A percentile compares a stretch with the other conserved stretches of the same genome.
Evolutionary conservation across 2,888 invertebrate species (phyloP).

Genomic region (Agrotis ipsilon): DNA sequence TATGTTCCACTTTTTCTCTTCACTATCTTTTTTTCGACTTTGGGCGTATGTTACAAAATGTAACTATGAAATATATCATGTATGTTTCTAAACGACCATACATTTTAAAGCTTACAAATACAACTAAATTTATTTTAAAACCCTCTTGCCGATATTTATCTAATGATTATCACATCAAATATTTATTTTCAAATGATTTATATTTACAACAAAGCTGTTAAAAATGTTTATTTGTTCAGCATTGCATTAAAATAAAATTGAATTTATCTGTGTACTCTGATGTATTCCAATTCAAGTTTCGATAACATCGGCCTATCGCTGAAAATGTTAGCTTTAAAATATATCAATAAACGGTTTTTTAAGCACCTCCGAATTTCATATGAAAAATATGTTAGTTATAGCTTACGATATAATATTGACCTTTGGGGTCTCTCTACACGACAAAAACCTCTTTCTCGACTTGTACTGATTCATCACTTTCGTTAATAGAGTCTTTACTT

Average conservation of each 20-base stretch:
- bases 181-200: conserved; percentile 7
- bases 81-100: conserved; percentile 6
- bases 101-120: conserved; percentile 20
- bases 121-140: conserved; percentile 5
- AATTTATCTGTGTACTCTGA: not conserved
- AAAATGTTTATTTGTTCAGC: conserved; percentile 32
- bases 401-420: no score
- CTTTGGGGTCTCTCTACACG: not conserved
- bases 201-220: conserved; percentile 8
- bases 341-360: not conserved
- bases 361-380: no score
- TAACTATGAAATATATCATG: conserved; percentile 4
- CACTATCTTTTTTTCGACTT: conserved; percentile 28
- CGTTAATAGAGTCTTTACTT: not conserved
- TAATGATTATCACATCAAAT: not conserved
- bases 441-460: not conserved
- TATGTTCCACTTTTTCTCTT: conserved; percentile 45
- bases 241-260: conserved; percentile 1
- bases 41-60: conserved; percentile 2
- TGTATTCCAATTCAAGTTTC: conserved; percentile 23
- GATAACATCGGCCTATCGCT: conserved; percentile 9
- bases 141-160: conserved; percentile 3
- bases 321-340: conserved; percentile 4
- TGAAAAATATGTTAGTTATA: no score
- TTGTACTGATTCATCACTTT: not conserved